Evolutionary conservation across 1,140 invertebrate genomes (phyloP).

Genomic region (Lasioglossum baleicum): DNA sequence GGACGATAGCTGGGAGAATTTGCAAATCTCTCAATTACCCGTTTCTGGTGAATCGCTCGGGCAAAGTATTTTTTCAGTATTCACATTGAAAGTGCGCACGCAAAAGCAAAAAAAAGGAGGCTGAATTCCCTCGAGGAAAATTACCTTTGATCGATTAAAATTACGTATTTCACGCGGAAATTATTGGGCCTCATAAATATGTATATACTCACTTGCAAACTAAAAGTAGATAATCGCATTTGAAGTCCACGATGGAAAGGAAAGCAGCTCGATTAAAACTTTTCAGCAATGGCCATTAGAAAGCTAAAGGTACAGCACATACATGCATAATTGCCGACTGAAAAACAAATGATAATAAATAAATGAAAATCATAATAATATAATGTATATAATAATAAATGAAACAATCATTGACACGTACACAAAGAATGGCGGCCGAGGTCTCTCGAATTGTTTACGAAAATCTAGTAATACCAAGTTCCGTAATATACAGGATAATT

Average conservation of each 20-base stretch:
- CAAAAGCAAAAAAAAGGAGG: background rate
- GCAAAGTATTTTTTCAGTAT: background rate
- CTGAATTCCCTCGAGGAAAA: background rate
- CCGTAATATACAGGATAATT: background rate
- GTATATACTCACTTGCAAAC: background rate
- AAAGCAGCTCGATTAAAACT: slow-evolving; percentile 1
- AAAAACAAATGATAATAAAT: too few relatives aligned
- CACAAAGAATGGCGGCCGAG: background rate
- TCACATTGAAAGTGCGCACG: background rate
- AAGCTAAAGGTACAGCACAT: background rate
- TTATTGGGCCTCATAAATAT: slow-evolving; percentile 4
- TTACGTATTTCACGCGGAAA: background rate
- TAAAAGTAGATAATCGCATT: slow-evolving; percentile 2
- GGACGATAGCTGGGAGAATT: too few relatives aligned
- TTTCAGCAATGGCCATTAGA: background rate
- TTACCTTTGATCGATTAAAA: background rate
- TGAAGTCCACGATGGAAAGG: background rate
- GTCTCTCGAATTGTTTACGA: background rate
- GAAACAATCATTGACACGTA: background rate
- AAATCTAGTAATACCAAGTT: background rate
- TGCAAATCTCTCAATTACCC: too few relatives aligned
- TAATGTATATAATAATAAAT: too few relatives aligned
- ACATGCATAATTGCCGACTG: background rate
- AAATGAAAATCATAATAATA: too few relatives aligned
- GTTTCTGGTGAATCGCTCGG: accelerated